Evolutionary conservation across 1,140 invertebrate species (phyloP).

Genomic region (Drosophila hydei): DNA sequence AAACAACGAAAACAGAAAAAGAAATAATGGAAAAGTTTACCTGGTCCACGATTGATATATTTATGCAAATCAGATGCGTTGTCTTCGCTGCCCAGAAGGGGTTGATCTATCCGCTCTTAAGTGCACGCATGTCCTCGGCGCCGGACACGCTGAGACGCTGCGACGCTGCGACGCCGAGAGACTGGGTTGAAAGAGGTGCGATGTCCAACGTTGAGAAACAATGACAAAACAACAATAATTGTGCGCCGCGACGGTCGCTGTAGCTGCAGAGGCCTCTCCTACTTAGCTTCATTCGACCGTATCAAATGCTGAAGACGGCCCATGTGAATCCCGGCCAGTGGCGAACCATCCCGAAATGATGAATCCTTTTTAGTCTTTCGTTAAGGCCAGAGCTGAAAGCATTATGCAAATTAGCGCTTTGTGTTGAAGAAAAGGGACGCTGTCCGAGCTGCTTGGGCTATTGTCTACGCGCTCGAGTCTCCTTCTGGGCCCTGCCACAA

Average conservation of each 20-base stretch:
- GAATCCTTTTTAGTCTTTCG: conserved; percentile 9
- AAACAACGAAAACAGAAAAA: too few relatives aligned
- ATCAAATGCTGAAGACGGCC: conserved; percentile 55
- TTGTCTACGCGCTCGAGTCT: conserved; percentile 10
- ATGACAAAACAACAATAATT: conserved; percentile 65
- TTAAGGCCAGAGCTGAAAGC: conserved; percentile 67
- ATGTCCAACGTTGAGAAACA: conserved; percentile 80
- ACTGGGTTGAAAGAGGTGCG: conserved; percentile 58
- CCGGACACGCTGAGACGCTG: conserved; percentile 51
- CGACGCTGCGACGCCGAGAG: conserved; percentile 2
- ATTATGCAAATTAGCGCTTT: conserved; percentile 76
- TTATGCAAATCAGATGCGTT: conserved; percentile 65
- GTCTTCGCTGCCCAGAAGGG: conserved; percentile 59
- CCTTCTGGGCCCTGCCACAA: conserved; percentile 20
- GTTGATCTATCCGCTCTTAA: conserved; percentile 38
- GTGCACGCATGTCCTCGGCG: conserved; percentile 29
- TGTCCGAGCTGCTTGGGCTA: conserved; percentile 38
- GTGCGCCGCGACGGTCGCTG: too few relatives aligned
- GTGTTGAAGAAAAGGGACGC: conserved; percentile 46
- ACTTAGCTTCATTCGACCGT: conserved; percentile 64
- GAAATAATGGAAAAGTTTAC: conserved; percentile 30
- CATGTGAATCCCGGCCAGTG: conserved; percentile 62
- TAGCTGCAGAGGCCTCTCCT: neutral
- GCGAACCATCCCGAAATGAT: conserved; percentile 37
- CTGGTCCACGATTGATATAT: conserved; percentile 42